Evolutionary conservation across 2,113 vertebrate species (phyloP).

Genomic region (Mola mola): DNA sequence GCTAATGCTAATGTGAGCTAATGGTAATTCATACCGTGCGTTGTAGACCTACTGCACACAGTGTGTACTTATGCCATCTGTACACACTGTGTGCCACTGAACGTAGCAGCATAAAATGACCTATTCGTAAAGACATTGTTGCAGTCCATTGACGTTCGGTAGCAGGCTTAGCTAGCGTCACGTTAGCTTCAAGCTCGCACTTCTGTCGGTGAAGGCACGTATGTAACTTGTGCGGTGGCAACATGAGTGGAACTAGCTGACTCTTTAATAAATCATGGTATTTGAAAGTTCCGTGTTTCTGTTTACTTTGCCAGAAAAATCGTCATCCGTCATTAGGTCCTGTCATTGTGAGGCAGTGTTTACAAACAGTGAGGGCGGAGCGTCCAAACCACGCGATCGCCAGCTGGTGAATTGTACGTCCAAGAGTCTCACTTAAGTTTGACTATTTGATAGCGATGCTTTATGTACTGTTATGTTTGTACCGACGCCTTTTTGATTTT

Average conservation of each 20-base stretch:
- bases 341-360: conserved; percentile 53
- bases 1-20: background rate
- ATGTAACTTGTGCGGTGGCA: background rate
- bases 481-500: too few relatives aligned
- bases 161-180: background rate
- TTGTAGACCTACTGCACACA: background rate
- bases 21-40: too few relatives aligned
- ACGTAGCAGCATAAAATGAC: too few relatives aligned
- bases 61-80: too few relatives aligned
- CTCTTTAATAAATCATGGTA: background rate
- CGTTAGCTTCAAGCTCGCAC: conserved; percentile 3
- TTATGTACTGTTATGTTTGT: too few relatives aligned
- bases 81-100: too few relatives aligned
- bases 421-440: background rate
- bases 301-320: background rate
- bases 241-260: background rate
- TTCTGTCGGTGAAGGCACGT: background rate
- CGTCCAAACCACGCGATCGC: conserved; percentile 47
- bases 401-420: conserved; percentile 18
- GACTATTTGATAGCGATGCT: too few relatives aligned
- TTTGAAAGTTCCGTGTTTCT: background rate
- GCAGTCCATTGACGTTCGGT: background rate
- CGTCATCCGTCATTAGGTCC: background rate
- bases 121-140: background rate
- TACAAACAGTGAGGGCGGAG: conserved; percentile 75